A percentile compares a stretch with the other conserved stretches of the same genome.
These are phyloP conservation scores for Salarias fasciatus DNA, from an alignment of 2,797 vertebrate genomes.

Conservation along the genomic window DNA sequence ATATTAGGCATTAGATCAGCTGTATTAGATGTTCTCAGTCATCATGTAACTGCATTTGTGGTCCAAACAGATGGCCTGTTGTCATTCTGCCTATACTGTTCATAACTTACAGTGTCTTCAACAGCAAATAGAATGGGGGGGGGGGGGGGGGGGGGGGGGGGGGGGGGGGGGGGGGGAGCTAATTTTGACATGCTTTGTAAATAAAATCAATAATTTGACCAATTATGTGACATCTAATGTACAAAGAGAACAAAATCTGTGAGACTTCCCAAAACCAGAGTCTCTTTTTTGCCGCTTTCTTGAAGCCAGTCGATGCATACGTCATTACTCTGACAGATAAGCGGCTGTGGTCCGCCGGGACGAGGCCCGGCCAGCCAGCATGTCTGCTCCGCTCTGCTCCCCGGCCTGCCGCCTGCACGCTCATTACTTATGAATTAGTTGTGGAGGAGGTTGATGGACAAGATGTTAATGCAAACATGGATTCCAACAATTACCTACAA, in stretches of 20 bases:
- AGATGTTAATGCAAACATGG: slow-evolving; percentile 38
- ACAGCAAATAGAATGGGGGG: background rate
- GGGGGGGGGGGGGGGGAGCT: too few relatives aligned
- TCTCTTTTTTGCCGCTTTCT: slow-evolving; percentile 44
- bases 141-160: too few relatives aligned
- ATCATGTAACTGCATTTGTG: too few relatives aligned
- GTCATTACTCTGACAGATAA: slow-evolving; percentile 67
- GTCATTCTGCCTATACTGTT: too few relatives aligned
- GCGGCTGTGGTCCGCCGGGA: slow-evolving; percentile 65
- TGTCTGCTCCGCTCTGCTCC: slow-evolving; percentile 65
- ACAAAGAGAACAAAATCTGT: background rate
- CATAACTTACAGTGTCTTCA: background rate
- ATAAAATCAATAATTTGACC: slow-evolving; percentile 1
- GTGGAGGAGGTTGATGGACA: slow-evolving; percentile 56
- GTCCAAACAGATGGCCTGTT: too few relatives aligned
- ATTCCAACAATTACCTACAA: slow-evolving; percentile 8
- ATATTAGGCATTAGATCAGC: background rate
- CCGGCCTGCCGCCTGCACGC: slow-evolving; percentile 49
- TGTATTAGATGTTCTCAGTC: too few relatives aligned
- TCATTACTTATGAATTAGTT: slow-evolving; percentile 78
- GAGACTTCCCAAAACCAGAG: slow-evolving; percentile 14
- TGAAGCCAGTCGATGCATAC: slow-evolving; percentile 57
- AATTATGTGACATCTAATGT: background rate
- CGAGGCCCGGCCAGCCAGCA: slow-evolving; percentile 56
- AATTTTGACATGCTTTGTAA: background rate